These are phyloP conservation scores for Columbina picui DNA, from an alignment of 2,113 vertebrate genomes.

Conservation along the genomic window DNA sequence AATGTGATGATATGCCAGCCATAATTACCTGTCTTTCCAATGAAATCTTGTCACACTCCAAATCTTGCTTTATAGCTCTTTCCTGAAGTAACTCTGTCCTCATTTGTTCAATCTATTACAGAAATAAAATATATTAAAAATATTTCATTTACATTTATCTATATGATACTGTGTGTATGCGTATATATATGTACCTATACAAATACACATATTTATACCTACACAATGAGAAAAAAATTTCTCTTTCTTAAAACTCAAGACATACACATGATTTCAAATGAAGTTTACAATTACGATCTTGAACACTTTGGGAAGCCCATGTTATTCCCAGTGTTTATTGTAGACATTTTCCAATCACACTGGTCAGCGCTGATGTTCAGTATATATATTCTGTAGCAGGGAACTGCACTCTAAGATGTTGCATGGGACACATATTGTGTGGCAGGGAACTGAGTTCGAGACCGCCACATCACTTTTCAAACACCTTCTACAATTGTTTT, in stretches of 20 bases:
- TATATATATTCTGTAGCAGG: neutral
- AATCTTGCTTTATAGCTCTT: conserved; percentile 88
- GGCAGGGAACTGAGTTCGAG: neutral
- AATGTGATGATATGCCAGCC: neutral
- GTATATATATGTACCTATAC: no score
- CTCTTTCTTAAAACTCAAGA: neutral
- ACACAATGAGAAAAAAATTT: neutral
- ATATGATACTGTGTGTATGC: neutral
- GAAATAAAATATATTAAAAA: conserved; percentile 16
- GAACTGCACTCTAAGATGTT: neutral
- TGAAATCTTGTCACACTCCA: conserved; percentile 97
- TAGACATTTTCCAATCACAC: neutral
- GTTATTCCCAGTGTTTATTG: neutral
- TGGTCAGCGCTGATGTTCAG: neutral
- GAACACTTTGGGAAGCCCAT: neutral
- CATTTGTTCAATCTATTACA: conserved; percentile 92
- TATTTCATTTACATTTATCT: neutral
- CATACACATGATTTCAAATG: neutral
- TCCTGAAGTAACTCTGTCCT: conserved; percentile 94
- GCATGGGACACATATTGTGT: neutral
- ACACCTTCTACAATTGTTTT: neutral
- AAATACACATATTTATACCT: neutral
- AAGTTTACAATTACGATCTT: neutral
- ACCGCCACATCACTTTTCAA: neutral
- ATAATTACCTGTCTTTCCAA: conserved; percentile 94